Conservation (phyloP, 1,140 invertebrate species). For the Drosophila nigromelanica region DNA sequence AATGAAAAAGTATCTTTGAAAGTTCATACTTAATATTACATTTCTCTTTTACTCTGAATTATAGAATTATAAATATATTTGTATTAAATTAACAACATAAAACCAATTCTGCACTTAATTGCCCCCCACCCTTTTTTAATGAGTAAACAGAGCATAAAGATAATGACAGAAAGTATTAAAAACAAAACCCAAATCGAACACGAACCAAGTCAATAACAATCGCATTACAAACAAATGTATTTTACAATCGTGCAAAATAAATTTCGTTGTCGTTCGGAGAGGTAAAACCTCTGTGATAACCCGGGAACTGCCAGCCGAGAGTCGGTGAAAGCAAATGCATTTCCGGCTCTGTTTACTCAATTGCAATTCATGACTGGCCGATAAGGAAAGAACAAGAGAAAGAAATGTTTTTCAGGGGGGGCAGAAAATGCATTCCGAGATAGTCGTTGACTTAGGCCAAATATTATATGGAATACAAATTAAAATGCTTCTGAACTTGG, state of each 20-base stretch:
- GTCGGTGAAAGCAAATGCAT: conserved; percentile 76
- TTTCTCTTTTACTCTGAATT: no score
- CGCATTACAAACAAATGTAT: conserved; percentile 18
- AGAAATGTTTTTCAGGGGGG: conserved; percentile 23
- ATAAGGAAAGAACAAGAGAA: conserved; percentile 46
- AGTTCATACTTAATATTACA: no score
- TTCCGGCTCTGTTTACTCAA: conserved; percentile 76
- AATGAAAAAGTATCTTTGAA: no score
- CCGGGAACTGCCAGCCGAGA: conserved; percentile 4
- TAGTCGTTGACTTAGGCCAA: conserved; percentile 20
- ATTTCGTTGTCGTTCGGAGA: conserved; percentile 19
- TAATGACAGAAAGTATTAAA: conserved; percentile 19
- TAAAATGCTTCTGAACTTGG: conserved; percentile 73
- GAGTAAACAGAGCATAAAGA: conserved; percentile 26
- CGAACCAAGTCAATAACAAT: conserved; percentile 8
- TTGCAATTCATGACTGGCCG: conserved; percentile 62
- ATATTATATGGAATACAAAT: conserved; percentile 50
- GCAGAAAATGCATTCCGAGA: conserved; percentile 48
- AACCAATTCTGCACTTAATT: no score
- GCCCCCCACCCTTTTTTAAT: conserved; percentile 7
- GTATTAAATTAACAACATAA: no score
- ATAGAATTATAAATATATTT: no score
- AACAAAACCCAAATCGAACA: neutral
- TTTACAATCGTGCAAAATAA: conserved; percentile 48
- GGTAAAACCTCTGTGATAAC: conserved; percentile 51